Percentiles rank a stretch among this genome's conserved stretches.
Evolutionary conservation across 2,113 vertebrate genomes (phyloP).

Genomic region (Parus major): DNA sequence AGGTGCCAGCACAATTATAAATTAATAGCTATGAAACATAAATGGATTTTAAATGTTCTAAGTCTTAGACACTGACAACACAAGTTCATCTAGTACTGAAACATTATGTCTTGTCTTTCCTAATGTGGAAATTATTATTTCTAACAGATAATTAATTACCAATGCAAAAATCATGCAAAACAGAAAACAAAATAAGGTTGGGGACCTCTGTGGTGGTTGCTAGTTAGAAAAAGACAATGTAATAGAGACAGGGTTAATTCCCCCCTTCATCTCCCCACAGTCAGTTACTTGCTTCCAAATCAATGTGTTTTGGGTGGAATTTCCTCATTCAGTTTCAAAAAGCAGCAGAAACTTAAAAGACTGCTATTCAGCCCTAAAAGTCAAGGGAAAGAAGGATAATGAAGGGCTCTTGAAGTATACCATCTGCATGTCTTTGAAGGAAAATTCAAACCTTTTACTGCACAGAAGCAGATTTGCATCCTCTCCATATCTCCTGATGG

Average conservation of each 20-base stretch:
- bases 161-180: not conserved
- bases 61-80: not conserved
- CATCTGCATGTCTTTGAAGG: constrained; percentile 52
- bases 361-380: not conserved
- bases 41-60: not conserved
- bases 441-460: constrained; percentile 46
- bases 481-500: constrained; percentile 12
- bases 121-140: not conserved
- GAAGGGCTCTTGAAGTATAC: not conserved
- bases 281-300: not conserved
- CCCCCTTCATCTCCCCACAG: not conserved
- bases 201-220: not conserved
- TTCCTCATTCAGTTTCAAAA: not conserved
- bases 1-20: not conserved
- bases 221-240: not conserved
- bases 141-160: not conserved
- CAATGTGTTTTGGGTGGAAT: not conserved
- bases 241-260: not conserved
- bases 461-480: constrained; percentile 47
- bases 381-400: not conserved
- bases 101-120: not conserved
- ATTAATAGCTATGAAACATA: not conserved
- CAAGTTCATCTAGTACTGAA: not conserved
- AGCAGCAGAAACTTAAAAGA: constrained; percentile 4
- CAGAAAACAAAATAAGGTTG: not conserved